phyloP scores from a whole-genome alignment of 2,113 vertebrate genomes.

The Ictalurus punctatus region DNA sequence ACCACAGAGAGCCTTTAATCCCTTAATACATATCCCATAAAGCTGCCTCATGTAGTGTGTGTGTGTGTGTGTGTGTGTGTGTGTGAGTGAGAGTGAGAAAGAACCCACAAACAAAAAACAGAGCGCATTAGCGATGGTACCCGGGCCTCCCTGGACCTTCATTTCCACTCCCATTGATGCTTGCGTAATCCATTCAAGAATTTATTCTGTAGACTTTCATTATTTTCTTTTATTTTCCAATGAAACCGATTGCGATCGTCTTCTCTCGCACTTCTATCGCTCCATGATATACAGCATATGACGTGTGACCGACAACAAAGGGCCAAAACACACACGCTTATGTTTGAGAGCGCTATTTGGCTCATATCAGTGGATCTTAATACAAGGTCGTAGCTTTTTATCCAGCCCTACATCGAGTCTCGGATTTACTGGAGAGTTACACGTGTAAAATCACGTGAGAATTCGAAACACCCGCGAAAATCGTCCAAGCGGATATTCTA shows the following conservation, averaged over 20 bases:
- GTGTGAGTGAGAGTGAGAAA: conserved; percentile 20
- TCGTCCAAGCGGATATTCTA: neutral
- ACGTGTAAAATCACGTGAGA: neutral
- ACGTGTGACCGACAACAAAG: conserved; percentile 21
- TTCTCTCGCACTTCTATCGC: conserved; percentile 7
- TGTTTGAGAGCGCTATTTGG: conserved; percentile 14
- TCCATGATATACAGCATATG: too few relatives aligned
- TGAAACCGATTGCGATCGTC: conserved; percentile 18
- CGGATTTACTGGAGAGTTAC: neutral
- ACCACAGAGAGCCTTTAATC: conserved; percentile 76
- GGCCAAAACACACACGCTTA: conserved; percentile 29
- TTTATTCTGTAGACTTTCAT: conserved; percentile 47
- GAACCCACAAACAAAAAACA: conserved; percentile 8
- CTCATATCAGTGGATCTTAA: neutral
- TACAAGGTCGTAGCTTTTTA: conserved; percentile 17
- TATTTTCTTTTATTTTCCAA: conserved; percentile 38
- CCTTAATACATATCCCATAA: conserved; percentile 72
- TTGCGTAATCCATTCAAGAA: conserved; percentile 46
- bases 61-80: conserved; percentile 16
- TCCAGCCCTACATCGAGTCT: neutral
- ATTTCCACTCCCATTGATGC: neutral
- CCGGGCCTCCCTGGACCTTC: conserved; percentile 46
- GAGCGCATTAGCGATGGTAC: conserved; percentile 33
- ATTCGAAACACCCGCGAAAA: neutral
- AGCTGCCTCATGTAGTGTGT: conserved; percentile 59